phyloP scores from a whole-genome alignment of 1,140 invertebrate genomes.

The Apis dorsata region DNA sequence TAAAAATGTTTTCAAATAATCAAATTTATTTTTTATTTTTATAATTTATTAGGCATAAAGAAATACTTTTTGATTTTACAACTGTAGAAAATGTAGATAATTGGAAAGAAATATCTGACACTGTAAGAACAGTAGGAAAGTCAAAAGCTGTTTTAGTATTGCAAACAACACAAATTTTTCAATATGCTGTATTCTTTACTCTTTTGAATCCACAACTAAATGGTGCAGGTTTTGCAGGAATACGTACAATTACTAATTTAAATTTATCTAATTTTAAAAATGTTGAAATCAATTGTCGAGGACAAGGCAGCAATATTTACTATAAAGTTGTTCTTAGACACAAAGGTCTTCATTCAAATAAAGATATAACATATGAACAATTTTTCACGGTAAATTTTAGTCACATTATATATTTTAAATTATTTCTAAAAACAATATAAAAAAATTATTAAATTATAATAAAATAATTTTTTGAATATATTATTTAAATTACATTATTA shows the following conservation, averaged over 20 bases:
- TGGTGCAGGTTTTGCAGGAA: constrained; percentile 86
- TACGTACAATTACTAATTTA: constrained; percentile 77
- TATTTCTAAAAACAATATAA: background rate
- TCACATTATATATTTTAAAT: background rate
- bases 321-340: constrained; percentile 85
- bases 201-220: constrained; percentile 86
- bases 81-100: constrained; percentile 68
- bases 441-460: background rate
- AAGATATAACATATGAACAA: constrained; percentile 84
- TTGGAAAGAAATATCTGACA: constrained; percentile 85
- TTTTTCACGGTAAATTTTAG: constrained; percentile 80
- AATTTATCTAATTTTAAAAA: constrained; percentile 80
- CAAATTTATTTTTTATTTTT: background rate
- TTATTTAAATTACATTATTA: background rate
- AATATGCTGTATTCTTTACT: constrained; percentile 85
- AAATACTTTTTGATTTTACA: constrained; percentile 78
- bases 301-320: constrained; percentile 80
- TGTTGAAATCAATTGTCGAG: constrained; percentile 81
- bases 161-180: constrained; percentile 82
- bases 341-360: constrained; percentile 80
- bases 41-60: constrained; percentile 53
- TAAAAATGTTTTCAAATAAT: background rate
- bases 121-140: constrained; percentile 83
- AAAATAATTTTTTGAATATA: background rate
- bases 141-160: constrained; percentile 83